Evolutionary conservation across 2,888 invertebrate genomes (phyloP).

Genomic region (Conchocele bisecta): DNA sequence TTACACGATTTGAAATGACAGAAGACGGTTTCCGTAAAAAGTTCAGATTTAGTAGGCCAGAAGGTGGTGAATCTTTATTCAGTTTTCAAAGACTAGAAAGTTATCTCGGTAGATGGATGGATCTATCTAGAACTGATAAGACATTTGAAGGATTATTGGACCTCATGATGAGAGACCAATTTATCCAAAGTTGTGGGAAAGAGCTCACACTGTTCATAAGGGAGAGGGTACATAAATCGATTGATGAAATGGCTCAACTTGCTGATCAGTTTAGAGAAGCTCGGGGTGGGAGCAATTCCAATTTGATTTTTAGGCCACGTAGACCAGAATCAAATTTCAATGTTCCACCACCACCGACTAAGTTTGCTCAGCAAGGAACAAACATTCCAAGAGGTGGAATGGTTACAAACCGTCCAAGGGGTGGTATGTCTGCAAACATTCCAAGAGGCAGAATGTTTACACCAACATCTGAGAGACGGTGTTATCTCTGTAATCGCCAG

Average conservation of each 20-base stretch:
- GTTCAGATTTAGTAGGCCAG: conserved; percentile 21
- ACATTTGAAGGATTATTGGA: conserved; percentile 23
- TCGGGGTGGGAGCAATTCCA: neutral
- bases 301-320: neutral
- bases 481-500: no score
- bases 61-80: conserved; percentile 34
- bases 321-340: neutral
- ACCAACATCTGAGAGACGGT: no score
- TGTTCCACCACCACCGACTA: no score
- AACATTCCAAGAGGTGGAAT: no score
- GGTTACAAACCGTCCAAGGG: no score
- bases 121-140: conserved; percentile 13
- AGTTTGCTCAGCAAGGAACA: no score
- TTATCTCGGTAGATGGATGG: conserved; percentile 39
- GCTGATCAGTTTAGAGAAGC: conserved; percentile 41
- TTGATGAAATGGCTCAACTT: conserved; percentile 25
- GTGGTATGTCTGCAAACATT: no score
- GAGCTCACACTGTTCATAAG: conserved; percentile 33
- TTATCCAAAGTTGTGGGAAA: conserved; percentile 10
- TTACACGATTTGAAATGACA: conserved; percentile 35
- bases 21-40: conserved; percentile 33
- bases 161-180: conserved; percentile 29
- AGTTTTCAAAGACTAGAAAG: conserved; percentile 19
- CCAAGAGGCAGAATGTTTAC: no score
- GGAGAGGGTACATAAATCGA: conserved; percentile 22